Evolutionary conservation across 1,140 invertebrate species (phyloP).

Genomic region (Neodiprion pinetum): DNA sequence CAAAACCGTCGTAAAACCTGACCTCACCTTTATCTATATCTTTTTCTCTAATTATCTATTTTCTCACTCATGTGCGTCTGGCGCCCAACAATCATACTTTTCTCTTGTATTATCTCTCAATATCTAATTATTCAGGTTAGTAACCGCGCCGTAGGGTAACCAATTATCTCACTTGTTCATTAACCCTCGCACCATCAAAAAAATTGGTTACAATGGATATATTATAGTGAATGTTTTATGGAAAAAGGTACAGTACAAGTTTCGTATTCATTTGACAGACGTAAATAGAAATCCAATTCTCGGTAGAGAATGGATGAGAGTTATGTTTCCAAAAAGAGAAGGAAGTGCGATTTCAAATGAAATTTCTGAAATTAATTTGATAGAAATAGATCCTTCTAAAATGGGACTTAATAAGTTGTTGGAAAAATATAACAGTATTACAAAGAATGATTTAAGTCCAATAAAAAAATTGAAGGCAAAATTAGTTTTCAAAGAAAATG

Average conservation of each 20-base stretch:
- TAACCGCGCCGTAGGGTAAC: too few relatives aligned
- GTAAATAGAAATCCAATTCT: conserved; percentile 21
- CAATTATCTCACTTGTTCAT: too few relatives aligned
- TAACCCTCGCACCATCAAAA: too few relatives aligned
- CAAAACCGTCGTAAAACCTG: too few relatives aligned
- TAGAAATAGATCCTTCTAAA: conserved; percentile 15
- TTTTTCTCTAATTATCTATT: too few relatives aligned
- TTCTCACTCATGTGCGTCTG: too few relatives aligned
- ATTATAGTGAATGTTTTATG: conserved; percentile 18
- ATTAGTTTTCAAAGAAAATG: conserved; percentile 35
- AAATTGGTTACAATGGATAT: too few relatives aligned
- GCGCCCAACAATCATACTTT: too few relatives aligned
- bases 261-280: conserved; percentile 22
- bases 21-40: too few relatives aligned
- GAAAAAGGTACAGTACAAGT: not conserved
- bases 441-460: conserved; percentile 18
- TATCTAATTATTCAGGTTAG: too few relatives aligned
- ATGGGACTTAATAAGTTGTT: conserved; percentile 9
- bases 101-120: too few relatives aligned
- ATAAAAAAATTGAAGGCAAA: conserved; percentile 26
- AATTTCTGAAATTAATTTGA: conserved; percentile 24
- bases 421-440: conserved; percentile 24
- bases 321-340: too few relatives aligned
- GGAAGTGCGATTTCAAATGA: conserved; percentile 22
- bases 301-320: conserved; percentile 31